A percentile compares a stretch with the other conserved stretches of the same genome.
Evolutionary conservation across 2,113 vertebrate species (phyloP).

Genomic region (Brachirus orientalis): DNA sequence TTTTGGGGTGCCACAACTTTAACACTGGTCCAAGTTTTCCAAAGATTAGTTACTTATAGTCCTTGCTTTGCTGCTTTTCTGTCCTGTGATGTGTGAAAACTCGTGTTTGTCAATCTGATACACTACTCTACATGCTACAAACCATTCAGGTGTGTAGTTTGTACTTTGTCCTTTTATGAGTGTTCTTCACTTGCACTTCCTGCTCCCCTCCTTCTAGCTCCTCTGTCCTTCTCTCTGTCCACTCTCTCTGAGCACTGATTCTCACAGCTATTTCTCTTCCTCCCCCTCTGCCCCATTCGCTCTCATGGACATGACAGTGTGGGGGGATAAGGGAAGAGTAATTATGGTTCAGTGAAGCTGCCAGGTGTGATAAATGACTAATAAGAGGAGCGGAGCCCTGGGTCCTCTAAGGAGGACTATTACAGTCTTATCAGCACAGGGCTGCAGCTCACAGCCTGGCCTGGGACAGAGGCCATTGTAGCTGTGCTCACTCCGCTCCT

Average conservation of each 20-base stretch:
- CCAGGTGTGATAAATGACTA: conserved; percentile 99
- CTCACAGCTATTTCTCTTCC: conserved; percentile 64
- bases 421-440: conserved; percentile 97
- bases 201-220: conserved; percentile 60
- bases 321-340: conserved; percentile 99
- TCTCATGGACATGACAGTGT: conserved; percentile 94
- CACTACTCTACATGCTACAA: conserved; percentile 67
- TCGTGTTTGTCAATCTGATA: conserved; percentile 81
- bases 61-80: not conserved
- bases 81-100: conserved; percentile 65
- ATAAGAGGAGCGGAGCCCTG: conserved; percentile 93
- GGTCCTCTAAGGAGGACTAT: conserved; percentile 98
- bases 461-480: conserved; percentile 86
- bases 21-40: not conserved
- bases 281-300: conserved; percentile 62
- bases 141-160: conserved; percentile 32
- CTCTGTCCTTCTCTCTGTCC: conserved; percentile 65
- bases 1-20: not conserved
- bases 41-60: not conserved
- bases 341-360: conserved; percentile 99
- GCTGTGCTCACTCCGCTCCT: conserved; percentile 76
- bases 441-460: conserved; percentile 85
- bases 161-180: conserved; percentile 52
- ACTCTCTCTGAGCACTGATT: conserved; percentile 67
- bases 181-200: conserved; percentile 82